Percentiles rank a stretch among this genome's conserved stretches.
Evolutionary conservation across 2,113 vertebrate genomes (phyloP).

Genomic region (Electrona antarctica): DNA sequence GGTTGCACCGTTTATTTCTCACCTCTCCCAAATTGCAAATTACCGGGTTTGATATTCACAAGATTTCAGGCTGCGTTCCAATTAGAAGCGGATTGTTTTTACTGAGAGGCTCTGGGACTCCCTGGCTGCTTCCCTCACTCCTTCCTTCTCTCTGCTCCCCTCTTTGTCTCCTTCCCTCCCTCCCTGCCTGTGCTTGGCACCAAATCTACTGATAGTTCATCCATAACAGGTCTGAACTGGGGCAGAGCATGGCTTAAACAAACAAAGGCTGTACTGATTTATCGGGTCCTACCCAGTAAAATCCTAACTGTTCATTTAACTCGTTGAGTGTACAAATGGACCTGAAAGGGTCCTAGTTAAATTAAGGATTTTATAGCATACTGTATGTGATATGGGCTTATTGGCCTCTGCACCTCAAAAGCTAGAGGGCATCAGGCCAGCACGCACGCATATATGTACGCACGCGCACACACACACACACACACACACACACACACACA

Average conservation of each 20-base stretch:
- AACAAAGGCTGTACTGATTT: conserved; percentile 76
- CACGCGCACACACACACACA: too few species aligned
- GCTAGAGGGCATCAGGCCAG: conserved; percentile 55
- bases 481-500: too few species aligned
- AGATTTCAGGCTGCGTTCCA: conserved; percentile 56
- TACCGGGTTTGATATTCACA: conserved; percentile 43
- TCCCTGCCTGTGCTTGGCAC: conserved; percentile 55
- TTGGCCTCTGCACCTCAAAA: conserved; percentile 66
- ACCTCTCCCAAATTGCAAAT: conserved; percentile 62
- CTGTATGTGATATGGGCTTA: conserved; percentile 53
- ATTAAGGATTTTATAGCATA: too few species aligned
- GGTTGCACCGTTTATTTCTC: conserved; percentile 39
- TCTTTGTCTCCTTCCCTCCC: neutral
- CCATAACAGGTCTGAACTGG: conserved; percentile 65
- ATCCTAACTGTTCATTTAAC: too few species aligned
- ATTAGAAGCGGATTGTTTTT: conserved; percentile 59
- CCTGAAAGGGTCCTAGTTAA: too few species aligned
- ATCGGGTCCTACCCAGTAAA: conserved; percentile 56
- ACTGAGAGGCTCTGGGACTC: conserved; percentile 23
- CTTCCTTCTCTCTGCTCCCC: too few species aligned
- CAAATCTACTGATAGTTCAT: conserved; percentile 67
- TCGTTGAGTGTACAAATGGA: too few species aligned
- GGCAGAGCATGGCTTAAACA: conserved; percentile 64
- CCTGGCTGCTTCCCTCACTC: neutral
- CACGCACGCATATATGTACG: too few species aligned